Evolutionary conservation across 2,797 vertebrate species (phyloP).

Genomic region (Decapterus maruadsi): DNA sequence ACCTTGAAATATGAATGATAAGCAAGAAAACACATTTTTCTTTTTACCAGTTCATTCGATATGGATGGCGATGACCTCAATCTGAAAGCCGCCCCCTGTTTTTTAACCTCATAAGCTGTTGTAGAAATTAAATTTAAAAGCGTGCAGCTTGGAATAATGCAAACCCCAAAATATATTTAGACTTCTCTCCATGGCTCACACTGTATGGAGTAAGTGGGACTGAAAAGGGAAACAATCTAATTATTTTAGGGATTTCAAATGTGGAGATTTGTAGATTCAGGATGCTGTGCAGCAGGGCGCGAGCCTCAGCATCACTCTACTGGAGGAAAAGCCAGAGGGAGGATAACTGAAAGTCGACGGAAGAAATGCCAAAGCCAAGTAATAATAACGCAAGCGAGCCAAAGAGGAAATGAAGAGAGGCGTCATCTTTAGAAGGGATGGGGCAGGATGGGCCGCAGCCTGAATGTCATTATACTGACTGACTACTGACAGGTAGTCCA

Average conservation of each 20-base stretch:
- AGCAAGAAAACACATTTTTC: background rate
- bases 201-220: background rate
- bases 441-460: constrained; percentile 53
- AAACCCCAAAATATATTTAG: constrained; percentile 23
- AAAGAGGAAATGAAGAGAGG: constrained; percentile 81
- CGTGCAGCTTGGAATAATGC: constrained; percentile 29
- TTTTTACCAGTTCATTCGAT: constrained; percentile 41
- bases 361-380: constrained; percentile 74
- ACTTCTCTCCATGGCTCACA: constrained; percentile 8
- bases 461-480: constrained; percentile 78
- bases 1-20: constrained; percentile 3
- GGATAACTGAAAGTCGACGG: constrained; percentile 77
- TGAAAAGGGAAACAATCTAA: constrained; percentile 29
- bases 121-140: constrained; percentile 48
- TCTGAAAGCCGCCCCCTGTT: constrained; percentile 20
- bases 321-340: constrained; percentile 43
- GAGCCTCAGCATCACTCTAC: constrained; percentile 5
- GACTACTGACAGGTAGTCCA: constrained; percentile 79
- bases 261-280: constrained; percentile 22
- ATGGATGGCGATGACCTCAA: constrained; percentile 33
- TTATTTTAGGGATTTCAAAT: constrained; percentile 40
- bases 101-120: constrained; percentile 23
- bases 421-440: constrained; percentile 69
- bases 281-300: constrained; percentile 1
- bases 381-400: constrained; percentile 73